Evolutionary conservation across 2,113 vertebrate genomes (phyloP), one percentile per base, ranked within the genome.

Genomic region (Enhydra lutris): DNA sequence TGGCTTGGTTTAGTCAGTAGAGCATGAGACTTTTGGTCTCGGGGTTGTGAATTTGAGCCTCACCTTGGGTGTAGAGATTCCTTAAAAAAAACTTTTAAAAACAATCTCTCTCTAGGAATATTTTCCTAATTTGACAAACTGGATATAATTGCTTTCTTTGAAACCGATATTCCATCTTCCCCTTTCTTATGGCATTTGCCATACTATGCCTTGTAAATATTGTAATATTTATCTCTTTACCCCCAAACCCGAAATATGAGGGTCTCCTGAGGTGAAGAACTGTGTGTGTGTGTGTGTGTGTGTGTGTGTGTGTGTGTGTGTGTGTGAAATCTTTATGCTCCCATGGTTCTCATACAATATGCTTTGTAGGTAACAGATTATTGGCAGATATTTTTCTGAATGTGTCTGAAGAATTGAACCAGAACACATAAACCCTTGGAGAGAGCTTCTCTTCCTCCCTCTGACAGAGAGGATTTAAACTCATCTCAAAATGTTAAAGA

Each of bases 351-450:
- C 4, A 42, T 52, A 29, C 52, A 90, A 0, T 74, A 45, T 59
- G 7, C n/a, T 76, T 83, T 55, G 52, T 65, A 52, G 36, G 8
- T 42, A 47, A 31, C 45, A 74, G 20, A 45, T 71, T 26, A 17
- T 81, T n/a, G 34, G 34, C 52, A 29, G 34, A 21, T 89, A 78
- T 63, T 95, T 95, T 90, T 97, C 91, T 94, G 55, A 94, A 86
- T 92, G 47, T 69, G 63, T 82, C 6, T 45, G 24, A 71, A 93
- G 15, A 52, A 80, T 11, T 80, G 69, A 87, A 84, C 55, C 29
- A 34, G n/a, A 47, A 12, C 24, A 88, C 71, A 65, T 7, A 94
- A 91, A 55, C 12, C 20, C 17, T 76, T 79, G 11, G 20, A 87
- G 15, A 67, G 24, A 89, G 23, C 0, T 59, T 45, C 59, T 94